Conservation (phyloP, 2,113 vertebrate species). For the Dasyurus viverrinus region DNA sequence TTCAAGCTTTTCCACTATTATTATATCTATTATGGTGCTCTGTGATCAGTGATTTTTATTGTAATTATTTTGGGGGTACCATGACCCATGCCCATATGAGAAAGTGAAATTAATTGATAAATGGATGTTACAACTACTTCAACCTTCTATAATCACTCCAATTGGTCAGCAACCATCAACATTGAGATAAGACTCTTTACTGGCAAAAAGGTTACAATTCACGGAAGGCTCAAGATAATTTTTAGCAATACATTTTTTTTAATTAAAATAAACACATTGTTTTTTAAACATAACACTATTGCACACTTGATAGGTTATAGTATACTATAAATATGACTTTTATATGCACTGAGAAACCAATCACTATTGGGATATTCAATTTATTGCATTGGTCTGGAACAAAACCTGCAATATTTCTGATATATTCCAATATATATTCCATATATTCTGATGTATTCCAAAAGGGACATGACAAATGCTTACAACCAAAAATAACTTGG, state of each 20-base stretch:
- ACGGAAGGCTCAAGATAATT: neutral
- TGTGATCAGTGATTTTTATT: neutral
- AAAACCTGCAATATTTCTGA: neutral
- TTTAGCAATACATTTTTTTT: neutral
- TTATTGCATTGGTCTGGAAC: neutral
- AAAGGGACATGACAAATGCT: neutral
- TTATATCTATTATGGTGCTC: neutral
- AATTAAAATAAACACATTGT: neutral
- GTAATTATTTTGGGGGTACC: neutral
- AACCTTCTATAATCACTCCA: neutral
- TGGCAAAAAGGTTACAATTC: no score
- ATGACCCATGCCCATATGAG: neutral
- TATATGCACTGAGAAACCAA: neutral
- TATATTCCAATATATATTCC: no score
- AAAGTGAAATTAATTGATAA: neutral
- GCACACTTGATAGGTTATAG: no score
- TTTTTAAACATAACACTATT: neutral
- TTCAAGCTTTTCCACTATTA: neutral
- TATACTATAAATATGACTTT: neutral
- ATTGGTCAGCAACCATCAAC: neutral
- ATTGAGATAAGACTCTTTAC: no score
- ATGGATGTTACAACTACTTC: neutral
- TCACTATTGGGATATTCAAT: neutral
- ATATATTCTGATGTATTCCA: no score
- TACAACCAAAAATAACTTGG: neutral